These are phyloP conservation scores for Germaria angustata DNA, from an alignment of 2,888 invertebrate species.

Conservation along the genomic window DNA sequence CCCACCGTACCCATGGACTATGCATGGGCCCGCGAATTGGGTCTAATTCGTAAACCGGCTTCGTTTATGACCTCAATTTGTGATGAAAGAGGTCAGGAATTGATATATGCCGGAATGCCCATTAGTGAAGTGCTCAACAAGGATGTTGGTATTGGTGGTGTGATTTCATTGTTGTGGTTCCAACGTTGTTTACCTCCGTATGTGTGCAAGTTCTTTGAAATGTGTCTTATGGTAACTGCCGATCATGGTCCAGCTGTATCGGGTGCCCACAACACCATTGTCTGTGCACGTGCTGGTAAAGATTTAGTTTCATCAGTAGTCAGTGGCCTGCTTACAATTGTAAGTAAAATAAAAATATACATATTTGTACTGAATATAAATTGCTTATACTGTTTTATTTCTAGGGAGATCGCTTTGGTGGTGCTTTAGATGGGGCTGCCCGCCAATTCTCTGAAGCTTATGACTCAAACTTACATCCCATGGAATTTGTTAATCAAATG, in stretches of 20 bases:
- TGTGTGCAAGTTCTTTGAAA: conserved; percentile 98
- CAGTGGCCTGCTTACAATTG: conserved; percentile 97
- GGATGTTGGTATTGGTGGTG: conserved; percentile 98
- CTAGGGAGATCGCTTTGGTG: conserved; percentile 98
- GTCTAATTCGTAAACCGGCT: conserved; percentile 98
- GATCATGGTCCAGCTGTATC: conserved; percentile 99
- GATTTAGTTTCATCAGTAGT: conserved; percentile 97
- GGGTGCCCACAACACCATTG: conserved; percentile 99
- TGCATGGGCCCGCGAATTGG: conserved; percentile 97
- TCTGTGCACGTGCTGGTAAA: conserved; percentile 97
- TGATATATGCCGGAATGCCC: conserved; percentile 97
- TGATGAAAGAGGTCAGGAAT: conserved; percentile 98
- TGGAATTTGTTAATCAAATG: conserved; percentile 99
- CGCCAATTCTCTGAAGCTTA: conserved; percentile 98
- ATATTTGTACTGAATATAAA: background rate
- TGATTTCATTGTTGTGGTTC: conserved; percentile 98
- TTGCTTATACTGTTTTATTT: background rate
- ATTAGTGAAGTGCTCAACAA: conserved; percentile 93
- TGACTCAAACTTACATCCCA: conserved; percentile 95
- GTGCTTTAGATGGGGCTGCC: conserved; percentile 98
- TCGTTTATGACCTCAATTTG: conserved; percentile 99
- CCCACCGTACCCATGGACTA: conserved; percentile 99
- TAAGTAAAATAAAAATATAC: conserved; percentile 81
- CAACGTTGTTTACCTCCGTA: conserved; percentile 96
- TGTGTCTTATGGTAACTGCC: conserved; percentile 98